Base-by-base conservation (phyloP, 2,888 invertebrate species). In the Hoplodrina blanda region DNA sequence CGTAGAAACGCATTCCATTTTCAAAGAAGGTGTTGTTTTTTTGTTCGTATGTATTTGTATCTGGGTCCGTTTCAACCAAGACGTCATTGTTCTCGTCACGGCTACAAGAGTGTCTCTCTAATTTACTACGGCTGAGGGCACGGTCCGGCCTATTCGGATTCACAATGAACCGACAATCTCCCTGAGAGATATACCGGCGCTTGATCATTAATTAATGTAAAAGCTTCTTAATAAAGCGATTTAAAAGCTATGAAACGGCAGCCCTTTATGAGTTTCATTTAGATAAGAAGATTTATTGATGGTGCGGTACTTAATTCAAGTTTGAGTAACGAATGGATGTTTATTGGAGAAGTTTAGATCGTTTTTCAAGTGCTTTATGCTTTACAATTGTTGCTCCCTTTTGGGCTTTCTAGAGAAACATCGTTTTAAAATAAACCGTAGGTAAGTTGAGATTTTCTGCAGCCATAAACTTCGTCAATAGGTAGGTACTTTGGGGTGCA, bases 181-280 rank as follows among this genome's bases (percentile, higher is more conserved):
- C 73, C 76, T 33, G 82, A 89, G 87, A 83, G 80, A 89, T 88
- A 89, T 87, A 86, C 88, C 86, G 85, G 88, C 86, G 88, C 82
- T 87, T 88, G 87, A 86, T 89, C 86, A 88, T 88, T 92, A 93
- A 94, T 94, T 94, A 91, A 87, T 89, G 85, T 84, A 84, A 89
- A 90, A 90, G 88, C 82, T 90, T 88, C 84, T 88, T 92, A 89
- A 91, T 92, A 90, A 91, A 91, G 90, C 86, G 84, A 92, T 92
- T 90, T 90, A 89, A 90, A 88, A 86, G 89, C 90, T 88, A 91
- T 91, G 86, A 85, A 86, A 84, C 87, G 83, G 90, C 87, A 88
- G 88, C 87, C 77, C 85, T 91, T 89, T 90, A 90, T 90, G 86
- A 87, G 83, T 86, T 90, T 88, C 85, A 88, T 92, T 91, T 87